Percentiles rank a stretch among this genome's conserved stretches.
These are phyloP conservation scores for Bursaphelenchus okinawaensis DNA, from an alignment of 2,888 invertebrate genomes.

Conservation along the genomic window DNA sequence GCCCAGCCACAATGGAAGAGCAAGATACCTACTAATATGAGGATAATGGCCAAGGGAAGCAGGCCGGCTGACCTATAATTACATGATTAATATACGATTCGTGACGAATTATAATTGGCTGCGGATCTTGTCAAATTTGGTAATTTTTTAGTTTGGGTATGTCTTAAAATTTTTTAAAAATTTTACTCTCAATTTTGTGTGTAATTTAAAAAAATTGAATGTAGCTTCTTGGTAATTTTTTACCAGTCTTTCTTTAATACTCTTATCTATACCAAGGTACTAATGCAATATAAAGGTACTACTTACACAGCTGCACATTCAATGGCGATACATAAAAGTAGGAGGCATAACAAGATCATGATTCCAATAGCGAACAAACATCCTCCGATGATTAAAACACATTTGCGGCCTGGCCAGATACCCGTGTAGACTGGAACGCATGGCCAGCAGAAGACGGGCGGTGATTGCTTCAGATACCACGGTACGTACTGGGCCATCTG, in stretches of 20 bases:
- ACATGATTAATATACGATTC: neutral
- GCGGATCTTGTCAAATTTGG: too few relatives aligned
- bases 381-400: conserved; percentile 47
- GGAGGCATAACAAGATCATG: conserved; percentile 50
- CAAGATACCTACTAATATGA: conserved; percentile 54
- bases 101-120: neutral
- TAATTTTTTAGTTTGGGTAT: too few relatives aligned
- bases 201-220: too few relatives aligned
- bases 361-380: conserved; percentile 53
- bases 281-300: too few relatives aligned
- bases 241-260: too few relatives aligned
- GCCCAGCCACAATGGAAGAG: conserved; percentile 58
- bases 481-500: conserved; percentile 49
- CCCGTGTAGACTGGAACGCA: conserved; percentile 53
- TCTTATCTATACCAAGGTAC: too few relatives aligned
- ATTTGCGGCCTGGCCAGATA: conserved; percentile 30
- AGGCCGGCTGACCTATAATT: conserved; percentile 46
- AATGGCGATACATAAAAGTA: conserved; percentile 53
- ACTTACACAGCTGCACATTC: conserved; percentile 51
- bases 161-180: neutral
- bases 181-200: neutral
- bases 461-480: conserved; percentile 49
- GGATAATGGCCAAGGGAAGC: conserved; percentile 51
- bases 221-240: too few relatives aligned
- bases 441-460: conserved; percentile 55